These are phyloP conservation scores for Epinephelus lanceolatus DNA, from an alignment of 2,113 vertebrate genomes.

Conservation along the genomic window DNA sequence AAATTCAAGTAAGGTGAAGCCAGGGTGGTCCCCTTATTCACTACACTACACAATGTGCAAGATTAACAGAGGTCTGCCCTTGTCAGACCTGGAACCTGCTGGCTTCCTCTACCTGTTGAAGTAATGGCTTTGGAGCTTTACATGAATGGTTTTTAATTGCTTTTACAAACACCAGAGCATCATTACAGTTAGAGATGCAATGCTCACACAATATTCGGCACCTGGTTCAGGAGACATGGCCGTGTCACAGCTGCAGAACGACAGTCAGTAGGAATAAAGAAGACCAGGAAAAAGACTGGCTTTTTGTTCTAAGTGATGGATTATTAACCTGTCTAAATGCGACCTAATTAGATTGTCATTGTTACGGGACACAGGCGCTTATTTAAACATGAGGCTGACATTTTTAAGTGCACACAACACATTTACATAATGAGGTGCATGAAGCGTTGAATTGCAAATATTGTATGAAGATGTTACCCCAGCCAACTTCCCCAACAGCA, in stretches of 20 bases:
- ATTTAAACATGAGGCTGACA: not conserved
- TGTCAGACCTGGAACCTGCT: too few relatives aligned
- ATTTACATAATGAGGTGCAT: not conserved
- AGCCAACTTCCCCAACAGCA: not conserved
- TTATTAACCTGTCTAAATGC: not conserved
- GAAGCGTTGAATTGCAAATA: not conserved
- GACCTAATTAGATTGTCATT: not conserved
- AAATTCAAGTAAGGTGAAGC: not conserved
- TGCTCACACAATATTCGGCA: not conserved
- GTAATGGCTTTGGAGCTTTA: too few relatives aligned
- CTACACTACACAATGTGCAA: not conserved
- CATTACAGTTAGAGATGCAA: not conserved
- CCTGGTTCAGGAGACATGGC: not conserved
- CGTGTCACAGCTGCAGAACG: not conserved
- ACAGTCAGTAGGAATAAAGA: not conserved
- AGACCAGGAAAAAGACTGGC: not conserved
- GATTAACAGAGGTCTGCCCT: too few relatives aligned
- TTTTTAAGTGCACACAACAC: not conserved
- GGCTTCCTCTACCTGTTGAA: too few relatives aligned
- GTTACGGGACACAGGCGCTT: not conserved
- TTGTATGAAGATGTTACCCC: not conserved
- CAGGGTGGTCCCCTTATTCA: not conserved
- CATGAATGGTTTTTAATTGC: too few relatives aligned
- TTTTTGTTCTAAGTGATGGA: not conserved
- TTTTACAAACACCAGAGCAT: not conserved